Evolutionary conservation across 2,888 invertebrate species (phyloP), one percentile per base, ranked within the genome.

Genomic region (Tridacna crocea): DNA sequence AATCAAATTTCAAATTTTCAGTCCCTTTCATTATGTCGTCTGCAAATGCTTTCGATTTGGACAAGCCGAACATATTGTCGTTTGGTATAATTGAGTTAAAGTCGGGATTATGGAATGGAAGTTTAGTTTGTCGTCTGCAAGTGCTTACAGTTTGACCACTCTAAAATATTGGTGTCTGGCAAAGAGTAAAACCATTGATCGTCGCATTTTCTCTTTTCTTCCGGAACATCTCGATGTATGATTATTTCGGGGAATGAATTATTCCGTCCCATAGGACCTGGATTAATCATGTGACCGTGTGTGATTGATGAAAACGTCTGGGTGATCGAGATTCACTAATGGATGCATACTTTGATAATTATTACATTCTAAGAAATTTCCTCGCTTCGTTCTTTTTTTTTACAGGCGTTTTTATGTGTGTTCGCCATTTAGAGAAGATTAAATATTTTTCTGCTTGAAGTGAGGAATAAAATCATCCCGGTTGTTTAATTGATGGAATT

Each of bases 201-300:
- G 46, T 22, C 51, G 46, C 24, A 22, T 70, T 61, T 51, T 70
- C 70, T 51, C 51, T 70, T 26, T 51, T 22, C 36, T 70, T 51
- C 51, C 70, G 70, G 51, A 51, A 70, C 48, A 70, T 70, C 70
- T 0, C 70, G 51, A 70, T 70, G 70, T 70, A 70, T 51, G 70
- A 70, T 70, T 70, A 70, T 70, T 66, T 70, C 70, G 70, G 70
- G 51, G 70, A 51, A 70, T 70, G 70, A 70, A 70, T 70, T 70
- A 70, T 70, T 70, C 51, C 70, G 70, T 70, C 70, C 70, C 70
- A 22, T 48, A 70, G 70, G 70, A 70, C 47, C 51, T 26, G 22
- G 70, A 70, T 70, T 70, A 70, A 70, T 70, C 70, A 70, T 24
- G 70, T 70, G 70, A 70, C 70, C 70, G 70, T 51, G 70, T 70